phyloP scores from a whole-genome alignment of 2,113 vertebrate species.

The Hypomesus transpacificus region DNA sequence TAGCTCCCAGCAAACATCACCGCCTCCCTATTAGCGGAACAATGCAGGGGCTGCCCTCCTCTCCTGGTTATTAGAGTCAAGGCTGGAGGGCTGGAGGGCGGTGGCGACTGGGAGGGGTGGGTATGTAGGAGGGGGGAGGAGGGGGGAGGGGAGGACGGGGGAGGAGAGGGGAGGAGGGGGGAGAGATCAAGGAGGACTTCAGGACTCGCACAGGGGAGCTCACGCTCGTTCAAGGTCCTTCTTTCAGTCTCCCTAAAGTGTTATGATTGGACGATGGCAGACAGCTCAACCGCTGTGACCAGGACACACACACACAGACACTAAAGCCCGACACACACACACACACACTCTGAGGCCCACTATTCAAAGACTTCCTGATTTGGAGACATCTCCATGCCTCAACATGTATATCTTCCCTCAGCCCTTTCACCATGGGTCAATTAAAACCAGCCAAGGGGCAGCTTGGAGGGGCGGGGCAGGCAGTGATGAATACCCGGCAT shows the following conservation, averaged over 20 bases:
- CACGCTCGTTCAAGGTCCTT: background rate
- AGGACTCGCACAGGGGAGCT: background rate
- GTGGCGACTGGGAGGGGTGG: background rate
- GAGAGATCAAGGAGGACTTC: background rate
- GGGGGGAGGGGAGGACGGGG: background rate
- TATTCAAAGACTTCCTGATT: background rate
- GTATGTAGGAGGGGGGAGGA: background rate
- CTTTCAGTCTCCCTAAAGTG: background rate
- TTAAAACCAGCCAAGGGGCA: conserved; percentile 18
- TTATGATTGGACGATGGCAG: background rate
- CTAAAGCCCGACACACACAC: background rate
- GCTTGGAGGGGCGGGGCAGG: background rate
- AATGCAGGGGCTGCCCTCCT: background rate
- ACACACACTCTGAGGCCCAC: conserved; percentile 18
- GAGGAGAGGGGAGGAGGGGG: background rate
- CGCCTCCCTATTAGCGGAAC: conserved; percentile 6
- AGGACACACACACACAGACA: background rate
- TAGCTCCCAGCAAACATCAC: conserved; percentile 1
- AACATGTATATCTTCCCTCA: conserved; percentile 7
- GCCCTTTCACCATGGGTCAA: conserved; percentile 13
- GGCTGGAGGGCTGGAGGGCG: background rate
- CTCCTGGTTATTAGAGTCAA: conserved; percentile 2
- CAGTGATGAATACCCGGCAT: conserved; percentile 22
- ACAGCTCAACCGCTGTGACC: conserved; percentile 3
- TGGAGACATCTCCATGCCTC: conserved; percentile 1